These are phyloP conservation scores for Microctenopoma stevenorrisi DNA, from an alignment of 2,797 vertebrate species.

Conservation along the genomic window DNA sequence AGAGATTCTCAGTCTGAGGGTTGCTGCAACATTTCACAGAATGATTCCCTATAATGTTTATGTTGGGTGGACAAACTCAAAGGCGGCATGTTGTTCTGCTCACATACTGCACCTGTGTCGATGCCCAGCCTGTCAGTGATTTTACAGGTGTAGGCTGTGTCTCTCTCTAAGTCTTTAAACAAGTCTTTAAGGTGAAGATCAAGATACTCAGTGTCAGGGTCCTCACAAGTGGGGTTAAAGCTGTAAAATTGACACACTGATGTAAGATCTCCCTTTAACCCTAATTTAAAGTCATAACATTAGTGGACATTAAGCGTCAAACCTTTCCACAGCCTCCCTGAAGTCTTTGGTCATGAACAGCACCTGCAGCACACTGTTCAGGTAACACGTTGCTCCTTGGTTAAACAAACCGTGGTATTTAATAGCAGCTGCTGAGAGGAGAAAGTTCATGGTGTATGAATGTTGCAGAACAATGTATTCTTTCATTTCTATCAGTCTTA, in stretches of 20 bases:
- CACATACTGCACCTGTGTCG: constrained; percentile 40
- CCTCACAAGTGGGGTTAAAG: neutral
- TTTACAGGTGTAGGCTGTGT: fast-evolving
- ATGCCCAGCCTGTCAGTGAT: constrained; percentile 68
- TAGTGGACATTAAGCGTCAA: neutral
- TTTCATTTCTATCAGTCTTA: neutral
- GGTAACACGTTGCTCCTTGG: constrained; percentile 77
- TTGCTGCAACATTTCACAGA: too few relatives aligned
- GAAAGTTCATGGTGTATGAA: neutral
- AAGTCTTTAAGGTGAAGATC: constrained; percentile 50
- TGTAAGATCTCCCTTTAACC: neutral
- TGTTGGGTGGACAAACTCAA: too few relatives aligned
- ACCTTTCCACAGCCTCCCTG: constrained; percentile 68
- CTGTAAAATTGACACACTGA: neutral
- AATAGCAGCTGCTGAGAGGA: neutral
- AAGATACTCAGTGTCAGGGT: neutral
- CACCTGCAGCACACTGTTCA: constrained; percentile 80
- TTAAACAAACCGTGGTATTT: constrained; percentile 67
- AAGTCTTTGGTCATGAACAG: constrained; percentile 78
- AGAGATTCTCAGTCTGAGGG: too few relatives aligned
- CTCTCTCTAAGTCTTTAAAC: constrained; percentile 40
- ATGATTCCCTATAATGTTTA: too few relatives aligned
- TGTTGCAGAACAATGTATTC: neutral
- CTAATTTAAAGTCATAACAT: neutral
- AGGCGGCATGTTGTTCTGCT: neutral